phyloP scores from a whole-genome alignment of 1,140 invertebrate species.

The Matsumurasca onukii region DNA sequence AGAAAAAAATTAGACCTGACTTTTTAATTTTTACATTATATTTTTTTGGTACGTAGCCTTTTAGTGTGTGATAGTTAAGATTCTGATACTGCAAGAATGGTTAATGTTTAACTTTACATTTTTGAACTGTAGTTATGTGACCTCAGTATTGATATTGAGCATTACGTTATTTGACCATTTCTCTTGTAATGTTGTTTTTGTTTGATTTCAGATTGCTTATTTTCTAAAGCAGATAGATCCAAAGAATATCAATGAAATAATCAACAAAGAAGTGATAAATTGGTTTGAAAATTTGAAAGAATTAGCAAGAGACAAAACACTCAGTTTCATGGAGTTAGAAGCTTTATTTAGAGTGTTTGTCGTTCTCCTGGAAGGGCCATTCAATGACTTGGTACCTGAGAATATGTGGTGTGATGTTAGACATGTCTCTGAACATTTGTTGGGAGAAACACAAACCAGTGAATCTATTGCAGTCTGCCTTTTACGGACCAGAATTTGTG shows the following conservation, averaged over 20 bases:
- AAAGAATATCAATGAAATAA: neutral
- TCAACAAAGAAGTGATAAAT: neutral
- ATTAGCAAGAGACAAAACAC: neutral
- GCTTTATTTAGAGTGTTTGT: neutral
- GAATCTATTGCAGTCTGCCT: neutral
- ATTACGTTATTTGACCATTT: too few species aligned
- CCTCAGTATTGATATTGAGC: too few species aligned
- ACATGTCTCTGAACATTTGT: neutral
- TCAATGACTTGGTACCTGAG: neutral
- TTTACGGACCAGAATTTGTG: neutral
- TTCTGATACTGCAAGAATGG: too few species aligned
- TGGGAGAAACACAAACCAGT: neutral
- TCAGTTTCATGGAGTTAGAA: neutral
- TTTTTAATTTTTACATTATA: neutral
- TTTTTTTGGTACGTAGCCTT: too few species aligned
- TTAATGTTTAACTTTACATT: too few species aligned
- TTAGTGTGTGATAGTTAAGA: too few species aligned
- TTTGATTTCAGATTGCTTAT: constrained; percentile 1
- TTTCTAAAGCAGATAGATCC: constrained; percentile 1
- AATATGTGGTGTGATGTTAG: neutral
- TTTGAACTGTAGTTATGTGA: too few species aligned
- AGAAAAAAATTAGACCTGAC: constrained; percentile 1
- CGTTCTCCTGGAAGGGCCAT: neutral
- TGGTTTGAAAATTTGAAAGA: neutral
- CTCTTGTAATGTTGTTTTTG: neutral